Percentiles rank a stretch among this genome's conserved stretches.
These are phyloP conservation scores for Drosophila aldrichi DNA, from an alignment of 2,888 invertebrate genomes.

Conservation along the genomic window DNA sequence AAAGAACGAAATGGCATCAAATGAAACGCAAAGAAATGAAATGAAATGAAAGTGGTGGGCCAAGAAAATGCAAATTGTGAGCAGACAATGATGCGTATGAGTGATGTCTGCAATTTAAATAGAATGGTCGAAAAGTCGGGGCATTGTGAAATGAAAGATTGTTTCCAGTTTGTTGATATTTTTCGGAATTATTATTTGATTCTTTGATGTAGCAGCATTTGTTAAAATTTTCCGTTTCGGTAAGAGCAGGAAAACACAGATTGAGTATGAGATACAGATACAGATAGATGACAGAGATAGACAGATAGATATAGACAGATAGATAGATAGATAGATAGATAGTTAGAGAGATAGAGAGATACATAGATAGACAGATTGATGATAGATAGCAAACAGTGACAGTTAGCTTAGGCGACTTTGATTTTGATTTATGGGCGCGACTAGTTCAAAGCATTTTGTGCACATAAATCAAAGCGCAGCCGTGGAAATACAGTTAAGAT, in stretches of 20 bases:
- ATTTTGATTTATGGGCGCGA: constrained; percentile 76
- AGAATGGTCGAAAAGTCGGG: constrained; percentile 43
- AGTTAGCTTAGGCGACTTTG: constrained; percentile 39
- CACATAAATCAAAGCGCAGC: constrained; percentile 66
- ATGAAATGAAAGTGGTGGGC: constrained; percentile 59
- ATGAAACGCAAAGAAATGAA: constrained; percentile 43
- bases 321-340: constrained; percentile 44
- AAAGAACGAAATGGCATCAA: constrained; percentile 64
- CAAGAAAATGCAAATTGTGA: constrained; percentile 65
- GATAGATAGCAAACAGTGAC: constrained; percentile 45
- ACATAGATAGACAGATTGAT: constrained; percentile 45
- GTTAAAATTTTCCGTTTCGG: constrained; percentile 67
- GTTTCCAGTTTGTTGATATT: constrained; percentile 49
- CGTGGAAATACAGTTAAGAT: constrained; percentile 47
- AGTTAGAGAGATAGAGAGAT: constrained; percentile 33
- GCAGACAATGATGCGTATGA: constrained; percentile 66
- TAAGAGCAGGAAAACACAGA: constrained; percentile 52
- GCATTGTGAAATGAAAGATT: constrained; percentile 20
- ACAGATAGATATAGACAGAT: constrained; percentile 48
- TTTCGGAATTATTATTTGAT: constrained; percentile 77
- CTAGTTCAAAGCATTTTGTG: constrained; percentile 83
- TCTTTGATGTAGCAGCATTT: constrained; percentile 79
- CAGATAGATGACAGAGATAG: constrained; percentile 47
- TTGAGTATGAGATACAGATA: constrained; percentile 44
- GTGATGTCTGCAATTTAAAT: constrained; percentile 61